Evolutionary conservation across 2,797 vertebrate genomes (phyloP).

Genomic region (Eremophila alpestris): DNA sequence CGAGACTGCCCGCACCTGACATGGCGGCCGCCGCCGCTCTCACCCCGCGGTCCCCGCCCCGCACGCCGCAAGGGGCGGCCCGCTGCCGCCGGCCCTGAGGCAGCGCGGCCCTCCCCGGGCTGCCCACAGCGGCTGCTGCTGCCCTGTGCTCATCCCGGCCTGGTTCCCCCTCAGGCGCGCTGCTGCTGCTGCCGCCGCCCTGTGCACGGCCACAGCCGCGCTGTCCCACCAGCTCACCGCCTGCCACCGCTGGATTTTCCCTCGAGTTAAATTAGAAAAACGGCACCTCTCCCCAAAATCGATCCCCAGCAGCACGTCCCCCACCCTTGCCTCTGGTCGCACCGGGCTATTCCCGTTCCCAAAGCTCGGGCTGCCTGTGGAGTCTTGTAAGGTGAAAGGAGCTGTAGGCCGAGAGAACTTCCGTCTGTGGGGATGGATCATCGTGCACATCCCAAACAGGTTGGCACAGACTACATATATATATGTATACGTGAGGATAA

Average conservation of each 20-base stretch:
- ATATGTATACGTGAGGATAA: not conserved
- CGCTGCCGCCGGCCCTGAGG: not conserved
- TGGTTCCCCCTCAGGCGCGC: accelerated
- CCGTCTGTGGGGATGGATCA: not conserved
- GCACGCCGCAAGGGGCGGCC: not conserved
- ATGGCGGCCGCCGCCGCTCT: not conserved
- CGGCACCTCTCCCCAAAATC: accelerated
- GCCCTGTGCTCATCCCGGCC: accelerated
- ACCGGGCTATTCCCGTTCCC: accelerated
- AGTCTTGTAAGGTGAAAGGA: accelerated
- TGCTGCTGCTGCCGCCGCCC: too few relatives aligned
- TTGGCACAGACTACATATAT: not conserved
- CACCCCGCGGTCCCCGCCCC: not conserved
- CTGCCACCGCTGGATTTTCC: not conserved
- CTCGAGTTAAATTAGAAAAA: not conserved
- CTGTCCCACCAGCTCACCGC: not conserved
- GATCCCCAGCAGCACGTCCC: accelerated
- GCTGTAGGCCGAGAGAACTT: not conserved
- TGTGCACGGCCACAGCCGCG: accelerated
- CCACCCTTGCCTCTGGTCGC: accelerated
- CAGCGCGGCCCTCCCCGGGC: accelerated
- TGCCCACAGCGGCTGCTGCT: accelerated
- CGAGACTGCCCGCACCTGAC: not conserved
- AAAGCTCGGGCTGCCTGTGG: not conserved
- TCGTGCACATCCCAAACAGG: accelerated